Base-by-base conservation (phyloP, 2,797 vertebrate species). In the Gobio occitaniae region DNA sequence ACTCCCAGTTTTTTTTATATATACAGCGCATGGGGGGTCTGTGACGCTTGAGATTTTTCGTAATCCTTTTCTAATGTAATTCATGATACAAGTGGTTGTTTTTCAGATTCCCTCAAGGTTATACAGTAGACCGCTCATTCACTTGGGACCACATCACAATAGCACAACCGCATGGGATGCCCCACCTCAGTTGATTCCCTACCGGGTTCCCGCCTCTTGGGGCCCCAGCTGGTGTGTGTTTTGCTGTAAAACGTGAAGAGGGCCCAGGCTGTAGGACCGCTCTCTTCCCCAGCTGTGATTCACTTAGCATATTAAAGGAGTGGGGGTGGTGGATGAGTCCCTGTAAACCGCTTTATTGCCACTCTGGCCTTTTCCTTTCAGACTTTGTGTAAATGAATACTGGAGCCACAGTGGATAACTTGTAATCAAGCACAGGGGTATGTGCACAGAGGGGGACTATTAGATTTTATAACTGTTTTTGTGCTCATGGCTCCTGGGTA, bases 221-320 rank as follows among this genome's bases (percentile, higher is more conserved):
- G 81, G n/a, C n/a, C 84, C 85, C 89, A 89, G 90, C 89, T 91
- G 90, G 83, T 86, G 85, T 87, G 86, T 90, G 77, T 89, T 89
- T 89, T 88, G 86, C 85, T 88, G 82, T 88, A 90, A 90, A 90
- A 90, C 61, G 74, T 50, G 82, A 47, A 77, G 82, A 80, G 52
- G 21, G 76, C 41, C 41, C 52, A 6, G 41, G 59, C 84, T 86
- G 87, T 76, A 86, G 86, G 86, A 88, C 32, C 50, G 19, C 21
- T 44, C 84, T 87, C 74, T 84, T 78, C 52, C 84, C 84, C 88
- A 90, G 86, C 90, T 87, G 89, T 87, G 88, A 87, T 84, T 90
- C 86, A 89, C 89, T 90, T 90, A 88, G 86, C 90, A 90, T 89
- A 90, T 88, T 88, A 90, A 89, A 90, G 87, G 87, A 88, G 85